These are phyloP conservation scores for Apis florea DNA, from an alignment of 1,140 invertebrate species.

Conservation along the genomic window DNA sequence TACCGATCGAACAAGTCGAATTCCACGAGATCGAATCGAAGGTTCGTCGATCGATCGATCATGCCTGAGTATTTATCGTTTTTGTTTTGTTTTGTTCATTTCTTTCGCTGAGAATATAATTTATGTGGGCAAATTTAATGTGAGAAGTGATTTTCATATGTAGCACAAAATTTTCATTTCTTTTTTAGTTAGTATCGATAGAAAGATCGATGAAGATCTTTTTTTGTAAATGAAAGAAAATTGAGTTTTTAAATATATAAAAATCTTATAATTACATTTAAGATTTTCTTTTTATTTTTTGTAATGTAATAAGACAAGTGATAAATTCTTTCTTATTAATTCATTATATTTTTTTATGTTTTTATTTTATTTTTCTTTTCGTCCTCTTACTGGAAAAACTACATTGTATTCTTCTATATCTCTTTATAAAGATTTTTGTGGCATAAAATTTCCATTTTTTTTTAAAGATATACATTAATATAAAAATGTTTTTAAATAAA, in stretches of 20 bases:
- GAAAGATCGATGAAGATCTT: not conserved
- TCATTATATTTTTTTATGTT: no score
- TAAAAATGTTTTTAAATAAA: no score
- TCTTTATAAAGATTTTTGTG: no score
- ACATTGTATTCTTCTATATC: no score
- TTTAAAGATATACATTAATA: no score
- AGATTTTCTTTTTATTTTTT: no score
- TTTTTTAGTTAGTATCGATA: not conserved
- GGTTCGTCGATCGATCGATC: not conserved
- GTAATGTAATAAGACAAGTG: no score
- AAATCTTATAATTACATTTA: no score
- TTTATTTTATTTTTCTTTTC: no score
- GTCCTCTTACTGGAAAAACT: no score
- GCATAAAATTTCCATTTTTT: no score
- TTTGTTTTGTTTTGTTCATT: not conserved
- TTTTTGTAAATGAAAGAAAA: not conserved
- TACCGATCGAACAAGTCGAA: conserved; percentile 66
- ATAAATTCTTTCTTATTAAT: no score
- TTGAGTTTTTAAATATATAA: not conserved
- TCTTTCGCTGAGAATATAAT: not conserved
- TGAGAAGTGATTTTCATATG: not conserved
- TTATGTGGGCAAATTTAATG: not conserved
- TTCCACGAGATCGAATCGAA: conserved; percentile 40
- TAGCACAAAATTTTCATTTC: conserved; percentile 8
- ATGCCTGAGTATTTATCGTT: not conserved